Conservation (phyloP, 2,888 invertebrate genomes). For the Aproaerema taeniolella region DNA sequence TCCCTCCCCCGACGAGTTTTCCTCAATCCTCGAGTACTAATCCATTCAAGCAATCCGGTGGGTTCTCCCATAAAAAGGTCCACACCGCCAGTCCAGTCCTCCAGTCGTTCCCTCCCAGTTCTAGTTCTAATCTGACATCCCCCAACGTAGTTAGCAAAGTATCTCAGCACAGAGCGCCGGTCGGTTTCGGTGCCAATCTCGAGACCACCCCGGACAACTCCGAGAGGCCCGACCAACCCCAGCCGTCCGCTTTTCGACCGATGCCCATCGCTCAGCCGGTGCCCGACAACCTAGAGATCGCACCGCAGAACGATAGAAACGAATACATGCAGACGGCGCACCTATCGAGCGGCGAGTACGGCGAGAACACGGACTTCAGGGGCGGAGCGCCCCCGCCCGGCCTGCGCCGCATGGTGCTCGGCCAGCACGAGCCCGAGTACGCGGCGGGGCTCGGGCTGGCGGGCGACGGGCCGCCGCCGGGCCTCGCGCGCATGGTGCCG, state of each 20-base stretch:
- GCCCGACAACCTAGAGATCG: constrained; percentile 79
- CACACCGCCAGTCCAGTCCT: constrained; percentile 28
- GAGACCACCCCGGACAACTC: constrained; percentile 83
- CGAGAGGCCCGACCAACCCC: constrained; percentile 78
- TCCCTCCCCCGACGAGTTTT: constrained; percentile 37
- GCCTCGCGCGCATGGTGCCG: constrained; percentile 71
- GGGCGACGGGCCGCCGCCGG: constrained; percentile 72
- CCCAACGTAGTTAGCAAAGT: constrained; percentile 52
- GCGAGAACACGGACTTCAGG: constrained; percentile 62
- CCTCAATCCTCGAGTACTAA: constrained; percentile 44
- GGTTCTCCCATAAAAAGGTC: constrained; percentile 63
- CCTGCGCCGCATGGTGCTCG: constrained; percentile 80
- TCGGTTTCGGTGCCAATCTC: constrained; percentile 76
- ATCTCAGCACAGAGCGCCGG: constrained; percentile 46
- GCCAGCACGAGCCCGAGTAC: constrained; percentile 79
- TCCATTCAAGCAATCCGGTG: constrained; percentile 64
- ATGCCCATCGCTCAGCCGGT: constrained; percentile 42
- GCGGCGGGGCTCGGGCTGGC: constrained; percentile 46
- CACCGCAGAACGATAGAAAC: constrained; percentile 83
- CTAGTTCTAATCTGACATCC: constrained; percentile 47
- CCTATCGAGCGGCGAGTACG: constrained; percentile 77
- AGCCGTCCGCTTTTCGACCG: constrained; percentile 37
- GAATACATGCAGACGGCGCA: constrained; percentile 88
- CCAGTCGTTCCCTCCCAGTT: constrained; percentile 42
- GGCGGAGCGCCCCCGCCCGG: constrained; percentile 79